Percentiles rank a stretch among this genome's conserved stretches.
These are phyloP conservation scores for Stenichneumon culpator DNA, from an alignment of 2,888 invertebrate genomes.

Conservation along the genomic window DNA sequence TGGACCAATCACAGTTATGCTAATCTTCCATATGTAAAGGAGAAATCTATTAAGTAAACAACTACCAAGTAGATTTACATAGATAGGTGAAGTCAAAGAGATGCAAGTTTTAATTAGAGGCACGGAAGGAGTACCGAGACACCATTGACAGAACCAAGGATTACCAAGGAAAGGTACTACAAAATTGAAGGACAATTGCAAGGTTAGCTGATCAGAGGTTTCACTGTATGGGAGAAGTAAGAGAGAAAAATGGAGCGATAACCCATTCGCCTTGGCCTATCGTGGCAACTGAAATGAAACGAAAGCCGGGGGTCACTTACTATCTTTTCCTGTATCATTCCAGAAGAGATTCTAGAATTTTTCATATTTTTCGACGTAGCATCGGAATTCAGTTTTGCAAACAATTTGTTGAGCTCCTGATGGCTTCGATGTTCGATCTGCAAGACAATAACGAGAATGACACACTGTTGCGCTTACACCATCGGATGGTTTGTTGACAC, in stretches of 20 bases:
- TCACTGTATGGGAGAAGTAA: not conserved
- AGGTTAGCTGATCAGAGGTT: not conserved
- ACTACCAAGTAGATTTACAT: not conserved
- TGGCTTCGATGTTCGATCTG: conserved; percentile 73
- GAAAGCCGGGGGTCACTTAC: conserved; percentile 54
- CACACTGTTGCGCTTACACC: not conserved
- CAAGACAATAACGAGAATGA: conserved; percentile 23
- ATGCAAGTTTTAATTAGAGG: not conserved
- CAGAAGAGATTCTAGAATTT: conserved; percentile 50
- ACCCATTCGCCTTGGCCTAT: not conserved
- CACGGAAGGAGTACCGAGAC: too few relatives aligned
- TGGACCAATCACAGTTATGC: too few relatives aligned
- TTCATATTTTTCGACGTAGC: conserved; percentile 63
- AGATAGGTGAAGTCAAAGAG: not conserved
- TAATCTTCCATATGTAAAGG: not conserved
- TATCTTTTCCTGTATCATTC: conserved; percentile 58
- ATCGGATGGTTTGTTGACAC: conserved; percentile 4
- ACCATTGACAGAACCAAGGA: too few relatives aligned
- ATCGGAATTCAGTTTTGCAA: conserved; percentile 75
- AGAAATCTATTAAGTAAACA: not conserved
- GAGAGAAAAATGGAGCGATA: not conserved
- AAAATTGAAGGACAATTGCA: not conserved
- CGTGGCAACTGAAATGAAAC: not conserved
- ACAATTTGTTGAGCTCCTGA: conserved; percentile 75
- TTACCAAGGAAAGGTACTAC: not conserved